Conservation (phyloP, 2,797 vertebrate species). For the Catostomus latipinnis region DNA sequence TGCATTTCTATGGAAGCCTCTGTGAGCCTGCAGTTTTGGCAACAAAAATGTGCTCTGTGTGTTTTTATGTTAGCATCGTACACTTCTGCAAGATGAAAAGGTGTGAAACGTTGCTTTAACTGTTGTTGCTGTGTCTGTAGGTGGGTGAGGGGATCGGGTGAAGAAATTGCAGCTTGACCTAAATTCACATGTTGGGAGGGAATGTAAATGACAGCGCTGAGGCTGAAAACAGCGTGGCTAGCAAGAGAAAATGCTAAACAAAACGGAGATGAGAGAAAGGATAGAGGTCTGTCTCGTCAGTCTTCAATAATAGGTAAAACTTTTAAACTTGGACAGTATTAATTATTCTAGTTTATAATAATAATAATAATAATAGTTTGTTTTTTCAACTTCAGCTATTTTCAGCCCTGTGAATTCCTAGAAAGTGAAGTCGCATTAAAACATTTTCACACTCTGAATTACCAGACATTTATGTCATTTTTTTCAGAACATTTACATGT, state of each 20-base stretch:
- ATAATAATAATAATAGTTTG: too few relatives aligned
- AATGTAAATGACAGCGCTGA: conserved; percentile 82
- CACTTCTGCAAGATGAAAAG: conserved; percentile 70
- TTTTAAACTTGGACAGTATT: neutral
- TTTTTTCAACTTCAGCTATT: too few relatives aligned
- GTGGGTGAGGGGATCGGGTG: conserved; percentile 56
- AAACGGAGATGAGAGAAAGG: conserved; percentile 3
- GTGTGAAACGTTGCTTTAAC: conserved; percentile 76
- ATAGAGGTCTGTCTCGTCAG: neutral
- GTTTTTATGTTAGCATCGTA: conserved; percentile 58
- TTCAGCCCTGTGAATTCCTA: too few relatives aligned
- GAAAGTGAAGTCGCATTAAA: too few relatives aligned
- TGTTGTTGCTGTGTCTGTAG: conserved; percentile 64
- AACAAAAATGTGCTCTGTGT: conserved; percentile 33
- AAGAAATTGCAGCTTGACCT: conserved; percentile 80
- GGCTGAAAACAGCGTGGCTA: conserved; percentile 58
- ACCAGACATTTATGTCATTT: too few relatives aligned
- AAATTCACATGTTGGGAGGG: conserved; percentile 80
- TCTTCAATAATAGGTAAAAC: neutral
- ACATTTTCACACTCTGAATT: too few relatives aligned
- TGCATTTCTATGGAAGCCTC: conserved; percentile 57
- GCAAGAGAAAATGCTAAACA: conserved; percentile 49
- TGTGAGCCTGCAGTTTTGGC: conserved; percentile 22
- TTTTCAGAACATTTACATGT: too few relatives aligned
- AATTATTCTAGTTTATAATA: too few relatives aligned